Conservation (phyloP, 2,888 invertebrate genomes). For the Ecliptopera silaceata region DNA sequence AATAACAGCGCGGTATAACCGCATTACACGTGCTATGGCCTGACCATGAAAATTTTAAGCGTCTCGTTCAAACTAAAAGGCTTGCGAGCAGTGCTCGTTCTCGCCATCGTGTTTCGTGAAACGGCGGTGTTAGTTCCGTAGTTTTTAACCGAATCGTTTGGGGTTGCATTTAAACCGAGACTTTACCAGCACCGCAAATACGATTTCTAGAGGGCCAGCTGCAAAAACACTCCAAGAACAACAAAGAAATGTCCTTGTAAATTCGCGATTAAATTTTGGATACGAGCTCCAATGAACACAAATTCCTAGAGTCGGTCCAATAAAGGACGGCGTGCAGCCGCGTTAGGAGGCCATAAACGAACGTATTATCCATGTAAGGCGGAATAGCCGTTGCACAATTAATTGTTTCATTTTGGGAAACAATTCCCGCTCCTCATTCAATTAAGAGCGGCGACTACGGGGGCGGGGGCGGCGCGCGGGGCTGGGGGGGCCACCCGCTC, state of each 20-base stretch:
- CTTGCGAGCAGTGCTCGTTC: slow-evolving; percentile 44
- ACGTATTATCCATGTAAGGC: slow-evolving; percentile 84
- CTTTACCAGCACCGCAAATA: slow-evolving; percentile 62
- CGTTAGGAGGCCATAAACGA: slow-evolving; percentile 83
- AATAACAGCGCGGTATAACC: slow-evolving; percentile 70
- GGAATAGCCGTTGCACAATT: slow-evolving; percentile 84
- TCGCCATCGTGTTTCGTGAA: slow-evolving; percentile 42
- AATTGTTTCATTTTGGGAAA: slow-evolving; percentile 84
- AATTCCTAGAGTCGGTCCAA: slow-evolving; percentile 82
- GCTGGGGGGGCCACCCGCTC: slow-evolving; percentile 64
- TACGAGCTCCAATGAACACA: slow-evolving; percentile 81
- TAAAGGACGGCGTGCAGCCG: slow-evolving; percentile 82
- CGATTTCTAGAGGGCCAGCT: slow-evolving; percentile 64
- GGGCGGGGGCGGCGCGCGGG: slow-evolving; percentile 46
- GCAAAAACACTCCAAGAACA: slow-evolving; percentile 68
- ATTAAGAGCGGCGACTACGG: slow-evolving; percentile 81
- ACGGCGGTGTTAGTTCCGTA: slow-evolving; percentile 43
- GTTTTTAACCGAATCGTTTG: slow-evolving; percentile 50
- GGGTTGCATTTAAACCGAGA: slow-evolving; percentile 54
- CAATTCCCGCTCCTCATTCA: slow-evolving; percentile 84
- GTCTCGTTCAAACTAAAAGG: slow-evolving; percentile 66
- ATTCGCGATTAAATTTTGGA: slow-evolving; percentile 81
- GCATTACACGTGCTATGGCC: slow-evolving; percentile 76
- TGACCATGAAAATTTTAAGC: slow-evolving; percentile 81
- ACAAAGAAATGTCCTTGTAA: slow-evolving; percentile 77